phyloP scores from a whole-genome alignment of 2,113 vertebrate species.

The Herpetotheres cachinnans region DNA sequence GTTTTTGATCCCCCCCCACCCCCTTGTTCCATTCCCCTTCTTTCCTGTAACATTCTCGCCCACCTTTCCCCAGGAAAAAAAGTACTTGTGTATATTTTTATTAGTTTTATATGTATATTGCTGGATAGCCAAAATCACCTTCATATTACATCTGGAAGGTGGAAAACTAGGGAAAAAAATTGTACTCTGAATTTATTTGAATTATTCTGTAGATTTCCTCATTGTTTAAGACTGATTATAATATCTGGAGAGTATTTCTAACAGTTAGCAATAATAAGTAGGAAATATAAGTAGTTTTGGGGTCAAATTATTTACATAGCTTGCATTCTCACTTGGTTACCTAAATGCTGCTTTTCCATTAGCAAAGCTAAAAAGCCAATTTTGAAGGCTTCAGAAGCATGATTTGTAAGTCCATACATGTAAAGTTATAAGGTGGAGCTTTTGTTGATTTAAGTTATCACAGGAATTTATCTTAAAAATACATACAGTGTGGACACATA shows the following conservation, averaged over 20 bases:
- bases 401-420: background rate
- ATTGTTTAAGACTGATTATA: background rate
- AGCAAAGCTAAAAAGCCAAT: background rate
- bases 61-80: background rate
- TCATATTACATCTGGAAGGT: background rate
- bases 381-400: background rate
- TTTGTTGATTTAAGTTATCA: background rate
- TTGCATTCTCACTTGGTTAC: background rate
- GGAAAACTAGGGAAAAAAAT: background rate
- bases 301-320: background rate
- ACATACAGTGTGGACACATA: fast-evolving
- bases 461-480: background rate
- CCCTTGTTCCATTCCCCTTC: background rate
- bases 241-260: background rate
- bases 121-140: background rate
- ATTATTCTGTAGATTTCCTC: background rate
- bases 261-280: background rate
- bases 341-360: background rate
- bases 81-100: background rate
- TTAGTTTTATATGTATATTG: background rate
- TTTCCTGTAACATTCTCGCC: background rate
- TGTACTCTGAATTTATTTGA: background rate
- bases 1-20: background rate
- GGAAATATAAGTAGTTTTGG: background rate
- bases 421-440: background rate